Evolutionary conservation across 2,797 vertebrate genomes (phyloP).

Genomic region (Coreius guichenoti): DNA sequence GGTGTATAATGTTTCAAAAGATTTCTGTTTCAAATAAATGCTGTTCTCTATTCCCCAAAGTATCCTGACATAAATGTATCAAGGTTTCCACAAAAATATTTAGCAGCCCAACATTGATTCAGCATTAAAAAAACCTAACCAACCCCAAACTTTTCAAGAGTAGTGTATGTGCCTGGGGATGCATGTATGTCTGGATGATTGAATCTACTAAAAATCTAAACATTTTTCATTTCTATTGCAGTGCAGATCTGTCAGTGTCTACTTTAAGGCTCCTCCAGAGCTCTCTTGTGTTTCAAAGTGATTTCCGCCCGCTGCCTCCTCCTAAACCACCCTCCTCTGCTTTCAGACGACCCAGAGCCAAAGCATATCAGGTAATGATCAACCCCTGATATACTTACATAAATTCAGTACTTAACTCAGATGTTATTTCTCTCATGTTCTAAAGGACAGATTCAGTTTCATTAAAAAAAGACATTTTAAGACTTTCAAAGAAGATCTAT

Average conservation of each 20-base stretch:
- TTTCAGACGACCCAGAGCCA: conserved; percentile 47
- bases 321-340: conserved; percentile 10
- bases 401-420: background rate
- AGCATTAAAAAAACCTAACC: background rate
- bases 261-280: conserved; percentile 84
- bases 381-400: background rate
- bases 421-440: background rate
- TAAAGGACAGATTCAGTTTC: background rate
- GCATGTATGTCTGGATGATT: conserved; percentile 33
- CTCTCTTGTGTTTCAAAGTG: conserved; percentile 72
- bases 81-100: background rate
- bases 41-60: background rate
- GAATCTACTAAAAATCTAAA: conserved; percentile 5
- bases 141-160: background rate
- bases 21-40: background rate
- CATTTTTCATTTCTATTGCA: conserved; percentile 63
- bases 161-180: background rate
- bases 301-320: background rate
- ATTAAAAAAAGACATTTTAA: background rate
- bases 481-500: background rate
- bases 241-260: conserved; percentile 83
- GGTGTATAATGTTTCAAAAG: background rate
- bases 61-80: background rate
- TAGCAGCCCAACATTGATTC: background rate
- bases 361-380: conserved; percentile 61